Evolutionary conservation across 2,888 invertebrate genomes (phyloP), one percentile per base, ranked within the genome.

Genomic region (Prostheceraeus crozeri): DNA sequence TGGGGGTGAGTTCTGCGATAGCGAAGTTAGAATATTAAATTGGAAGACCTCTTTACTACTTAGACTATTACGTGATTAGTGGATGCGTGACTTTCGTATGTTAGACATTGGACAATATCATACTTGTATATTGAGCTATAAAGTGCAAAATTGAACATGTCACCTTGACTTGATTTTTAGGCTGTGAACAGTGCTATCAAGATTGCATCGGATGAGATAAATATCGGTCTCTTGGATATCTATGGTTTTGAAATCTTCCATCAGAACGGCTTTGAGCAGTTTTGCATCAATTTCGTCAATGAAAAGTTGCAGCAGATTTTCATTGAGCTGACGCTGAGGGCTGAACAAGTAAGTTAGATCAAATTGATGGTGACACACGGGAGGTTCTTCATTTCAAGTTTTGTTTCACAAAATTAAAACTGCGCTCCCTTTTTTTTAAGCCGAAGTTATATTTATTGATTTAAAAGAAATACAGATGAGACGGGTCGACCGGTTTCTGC

Each of bases 241-340:
- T 84, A 84, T 68, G 84, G 84, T 1, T 84, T 84, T 70, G 84
- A 84, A 71, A 83, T 84, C 61, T 84, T 84, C 69, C 80, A 81
- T 45, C 79, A 79, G 67, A 84, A 84, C 70, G 83, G 84, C 19
- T 84, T 84, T 72, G 84, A 84, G 68, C 84, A 84, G 71, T 83
- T 84, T 70, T 83, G 83, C 71, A 84, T 84, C 60, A 84, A 84
- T 70, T 84, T 82, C 69, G 83, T 84, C 19, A 84, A 84, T 70
- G 84, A 84, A 71, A 84, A 84, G 68, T 76, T 84, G 8, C 84
- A 84, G 69, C 84, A 84, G 71, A 84, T 84, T 59, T 84, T 84
- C 74, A 84, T 84, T 66, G 83, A 84, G 65, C 71, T 82, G 35
- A 82, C 82, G 0, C 71, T 82, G 40, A 84, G 83, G 71, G 82